Evolutionary conservation across 2,888 invertebrate species (phyloP).

Genomic region (Laspeyria flexula): DNA sequence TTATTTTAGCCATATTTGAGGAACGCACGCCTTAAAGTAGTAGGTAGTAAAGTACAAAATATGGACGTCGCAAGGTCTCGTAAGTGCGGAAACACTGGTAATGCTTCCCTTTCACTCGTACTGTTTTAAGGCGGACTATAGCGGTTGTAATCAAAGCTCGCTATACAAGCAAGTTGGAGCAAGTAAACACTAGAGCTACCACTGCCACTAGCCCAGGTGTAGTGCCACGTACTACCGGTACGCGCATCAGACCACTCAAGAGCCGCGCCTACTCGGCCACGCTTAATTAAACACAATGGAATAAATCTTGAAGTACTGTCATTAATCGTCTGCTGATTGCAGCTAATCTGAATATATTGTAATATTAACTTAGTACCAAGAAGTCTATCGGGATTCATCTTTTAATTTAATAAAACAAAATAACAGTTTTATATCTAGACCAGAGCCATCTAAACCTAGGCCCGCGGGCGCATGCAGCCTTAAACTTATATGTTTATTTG

Average conservation of each 20-base stretch:
- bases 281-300: constrained; percentile 45
- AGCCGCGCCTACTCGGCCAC: constrained; percentile 38
- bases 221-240: constrained; percentile 24
- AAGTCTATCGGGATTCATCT: too few species aligned
- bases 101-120: constrained; percentile 69
- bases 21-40: too few species aligned
- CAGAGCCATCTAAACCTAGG: too few species aligned
- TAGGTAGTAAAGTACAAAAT: constrained; percentile 37
- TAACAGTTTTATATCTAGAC: too few species aligned
- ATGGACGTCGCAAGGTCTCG: constrained; percentile 59
- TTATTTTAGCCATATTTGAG: too few species aligned
- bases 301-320: constrained; percentile 32
- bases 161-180: constrained; percentile 38
- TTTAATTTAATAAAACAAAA: too few species aligned
- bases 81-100: constrained; percentile 63
- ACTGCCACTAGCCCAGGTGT: constrained; percentile 24
- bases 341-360: constrained; percentile 22
- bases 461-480: too few species aligned
- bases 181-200: constrained; percentile 24
- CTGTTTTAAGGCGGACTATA: constrained; percentile 43
- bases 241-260: constrained; percentile 18
- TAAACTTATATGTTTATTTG: too few species aligned
- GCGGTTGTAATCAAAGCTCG: constrained; percentile 62
- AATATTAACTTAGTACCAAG: constrained; percentile 4
- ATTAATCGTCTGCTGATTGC: constrained; percentile 26